phyloP scores from a whole-genome alignment of 1,140 invertebrate genomes.

The Nixonia krombeini region DNA sequence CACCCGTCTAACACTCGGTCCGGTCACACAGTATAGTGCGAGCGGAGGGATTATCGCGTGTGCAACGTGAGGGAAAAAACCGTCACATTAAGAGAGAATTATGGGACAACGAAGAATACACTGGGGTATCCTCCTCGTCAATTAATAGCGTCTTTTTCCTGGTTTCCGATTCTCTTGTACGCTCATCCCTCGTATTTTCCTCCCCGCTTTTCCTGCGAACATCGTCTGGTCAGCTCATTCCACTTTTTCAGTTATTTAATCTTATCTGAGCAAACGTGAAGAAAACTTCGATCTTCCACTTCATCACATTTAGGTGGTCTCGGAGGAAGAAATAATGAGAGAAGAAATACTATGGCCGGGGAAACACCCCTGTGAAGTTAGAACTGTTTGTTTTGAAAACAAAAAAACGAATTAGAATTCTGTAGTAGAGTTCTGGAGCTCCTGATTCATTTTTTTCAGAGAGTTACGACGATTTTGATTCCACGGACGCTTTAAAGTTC shows the following conservation, averaged over 20 bases:
- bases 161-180: slow-evolving; percentile 5
- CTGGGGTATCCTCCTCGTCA: slow-evolving; percentile 56
- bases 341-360: too few relatives aligned
- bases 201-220: background rate
- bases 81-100: slow-evolving; percentile 69
- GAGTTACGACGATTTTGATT: too few relatives aligned
- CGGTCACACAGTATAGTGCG: slow-evolving; percentile 46
- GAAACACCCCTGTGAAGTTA: too few relatives aligned
- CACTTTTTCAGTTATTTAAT: background rate
- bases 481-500: too few relatives aligned
- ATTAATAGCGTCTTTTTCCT: slow-evolving; percentile 60
- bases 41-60: slow-evolving; percentile 60
- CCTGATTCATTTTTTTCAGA: too few relatives aligned
- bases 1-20: slow-evolving; percentile 42
- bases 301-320: slow-evolving; percentile 1
- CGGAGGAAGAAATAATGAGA: slow-evolving; percentile 18
- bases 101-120: slow-evolving; percentile 54
- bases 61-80: slow-evolving; percentile 45
- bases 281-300: slow-evolving; percentile 24
- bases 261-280: slow-evolving; percentile 30
- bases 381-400: too few relatives aligned
- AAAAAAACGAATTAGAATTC: too few relatives aligned
- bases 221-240: slow-evolving; percentile 5
- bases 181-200: background rate
- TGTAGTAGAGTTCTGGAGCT: too few relatives aligned